phyloP scores from a whole-genome alignment of 2,888 invertebrate genomes.

The Drosophila emarginata region DNA sequence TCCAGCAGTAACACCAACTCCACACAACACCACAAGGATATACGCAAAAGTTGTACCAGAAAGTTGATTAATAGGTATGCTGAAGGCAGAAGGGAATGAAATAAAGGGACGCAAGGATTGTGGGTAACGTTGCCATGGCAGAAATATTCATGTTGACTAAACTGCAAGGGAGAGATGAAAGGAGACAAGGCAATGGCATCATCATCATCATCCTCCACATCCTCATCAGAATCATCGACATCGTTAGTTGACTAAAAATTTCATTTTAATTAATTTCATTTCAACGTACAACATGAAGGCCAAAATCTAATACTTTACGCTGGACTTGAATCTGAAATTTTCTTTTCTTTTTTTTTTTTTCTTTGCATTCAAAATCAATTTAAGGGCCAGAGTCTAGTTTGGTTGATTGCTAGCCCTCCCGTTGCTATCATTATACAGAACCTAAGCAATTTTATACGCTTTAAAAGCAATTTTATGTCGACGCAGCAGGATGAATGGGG shows the following conservation, averaged over 20 bases:
- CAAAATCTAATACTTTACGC: constrained; percentile 30
- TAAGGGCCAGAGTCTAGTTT: constrained; percentile 5
- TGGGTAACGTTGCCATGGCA: constrained; percentile 36
- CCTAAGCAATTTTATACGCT: constrained; percentile 35
- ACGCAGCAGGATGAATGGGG: constrained; percentile 54
- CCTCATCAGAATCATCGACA: constrained; percentile 4
- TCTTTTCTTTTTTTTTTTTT: no score
- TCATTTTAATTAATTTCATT: constrained; percentile 73
- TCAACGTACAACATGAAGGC: constrained; percentile 39
- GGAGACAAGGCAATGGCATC: constrained; percentile 41
- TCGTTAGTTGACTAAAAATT: constrained; percentile 31
- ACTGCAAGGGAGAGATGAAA: constrained; percentile 31
- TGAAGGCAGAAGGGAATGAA: neutral
- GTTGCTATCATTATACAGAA: constrained; percentile 35
- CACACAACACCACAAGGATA: constrained; percentile 31
- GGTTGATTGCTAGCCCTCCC: constrained; percentile 30
- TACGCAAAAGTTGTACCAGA: constrained; percentile 61
- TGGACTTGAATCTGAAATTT: constrained; percentile 26
- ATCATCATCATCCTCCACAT: constrained; percentile 5
- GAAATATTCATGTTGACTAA: constrained; percentile 58
- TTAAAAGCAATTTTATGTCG: constrained; percentile 65
- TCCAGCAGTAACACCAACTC: neutral
- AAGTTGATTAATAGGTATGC: constrained; percentile 73
- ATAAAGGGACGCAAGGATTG: constrained; percentile 19
- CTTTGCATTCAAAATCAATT: constrained; percentile 41